Conservation (phyloP, 2,797 vertebrate genomes). For the Merluccius polli region DNA sequence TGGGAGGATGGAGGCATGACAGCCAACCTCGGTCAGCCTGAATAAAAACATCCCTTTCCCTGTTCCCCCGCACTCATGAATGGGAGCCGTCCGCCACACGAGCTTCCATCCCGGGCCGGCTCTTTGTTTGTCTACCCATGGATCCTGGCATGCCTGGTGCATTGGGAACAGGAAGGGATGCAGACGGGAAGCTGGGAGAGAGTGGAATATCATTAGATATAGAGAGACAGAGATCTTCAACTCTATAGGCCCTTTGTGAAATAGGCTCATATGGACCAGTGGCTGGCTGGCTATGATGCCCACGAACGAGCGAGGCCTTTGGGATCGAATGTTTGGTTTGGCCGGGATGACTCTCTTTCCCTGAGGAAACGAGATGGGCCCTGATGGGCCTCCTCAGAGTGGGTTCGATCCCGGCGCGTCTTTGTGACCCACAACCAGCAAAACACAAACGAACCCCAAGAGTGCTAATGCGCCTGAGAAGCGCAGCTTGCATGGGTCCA, state of each 20-base stretch:
- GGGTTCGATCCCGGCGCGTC: constrained; percentile 31
- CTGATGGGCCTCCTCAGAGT: neutral
- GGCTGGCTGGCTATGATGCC: constrained; percentile 34
- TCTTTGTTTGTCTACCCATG: constrained; percentile 52
- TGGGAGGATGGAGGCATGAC: constrained; percentile 19
- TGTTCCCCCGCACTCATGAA: constrained; percentile 36
- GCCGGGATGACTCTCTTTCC: constrained; percentile 29
- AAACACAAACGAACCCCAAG: constrained; percentile 47
- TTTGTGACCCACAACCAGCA: constrained; percentile 53
- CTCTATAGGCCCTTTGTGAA: constrained; percentile 22
- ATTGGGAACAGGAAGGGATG: constrained; percentile 51
- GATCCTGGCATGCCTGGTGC: constrained; percentile 41
- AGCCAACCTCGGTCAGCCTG: constrained; percentile 29
- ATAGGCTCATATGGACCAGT: constrained; percentile 29
- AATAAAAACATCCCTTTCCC: constrained; percentile 22
- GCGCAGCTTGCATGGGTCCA: neutral
- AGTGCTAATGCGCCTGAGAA: neutral
- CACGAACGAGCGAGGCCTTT: constrained; percentile 31
- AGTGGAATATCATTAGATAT: constrained; percentile 54
- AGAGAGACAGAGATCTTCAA: constrained; percentile 37
- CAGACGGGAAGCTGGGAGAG: constrained; percentile 52
- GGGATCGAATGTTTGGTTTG: constrained; percentile 57
- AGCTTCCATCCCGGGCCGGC: constrained; percentile 32
- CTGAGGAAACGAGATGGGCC: constrained; percentile 21
- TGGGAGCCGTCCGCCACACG: constrained; percentile 27